Base-by-base conservation (phyloP, 2,888 invertebrate species). In the Epistrophe grossulariae region DNA sequence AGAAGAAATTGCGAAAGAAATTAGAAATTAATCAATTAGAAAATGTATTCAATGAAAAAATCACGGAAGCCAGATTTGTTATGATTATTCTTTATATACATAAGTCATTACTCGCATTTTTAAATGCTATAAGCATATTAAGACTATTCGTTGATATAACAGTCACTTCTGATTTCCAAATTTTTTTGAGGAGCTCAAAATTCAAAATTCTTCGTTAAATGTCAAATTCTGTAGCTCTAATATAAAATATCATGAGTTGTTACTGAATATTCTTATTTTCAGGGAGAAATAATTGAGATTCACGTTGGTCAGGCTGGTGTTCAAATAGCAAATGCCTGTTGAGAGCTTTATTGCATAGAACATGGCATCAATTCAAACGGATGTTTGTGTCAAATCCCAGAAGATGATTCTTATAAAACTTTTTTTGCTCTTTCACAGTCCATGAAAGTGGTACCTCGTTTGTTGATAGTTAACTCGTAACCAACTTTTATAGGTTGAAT, bases 381-480 rank as follows among this genome's bases (percentile, higher is more conserved):
- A n/a, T 71, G 57, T 24, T 17, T 84, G 11, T 93, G 93, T 15
- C 78, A 84, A 13, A 64, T 84, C 35, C 90, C 91, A 15, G 74
- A 88, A 48, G 91, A 91, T 50, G 90, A 91, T 8, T 90, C 91
- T 1, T 91, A 89, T 45, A 89, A 90, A 15, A 90, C 91, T 0
- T 91, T 92, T 72, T 92, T 92, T 50, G 90, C 90, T 45, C 81
- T 88, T 15, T 89, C 89, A n/a, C 89, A 88, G 3, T 91, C 94
- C 48, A 96, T 96, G 19, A 97, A 97, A 92, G 96, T 96, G 85
- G 96, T 97, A 3, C 98, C 98, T 0, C 94, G 98, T 89, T 95
- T 96, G 8, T 95, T 98, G 11, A 96, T 98, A 94, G 95, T 98
- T 60, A 98, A 98, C 92, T 94, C 98, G 89, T 98, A 98, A 91